Evolutionary conservation across 2,797 vertebrate species (phyloP).

Genomic region (Meriones psammophilus): DNA sequence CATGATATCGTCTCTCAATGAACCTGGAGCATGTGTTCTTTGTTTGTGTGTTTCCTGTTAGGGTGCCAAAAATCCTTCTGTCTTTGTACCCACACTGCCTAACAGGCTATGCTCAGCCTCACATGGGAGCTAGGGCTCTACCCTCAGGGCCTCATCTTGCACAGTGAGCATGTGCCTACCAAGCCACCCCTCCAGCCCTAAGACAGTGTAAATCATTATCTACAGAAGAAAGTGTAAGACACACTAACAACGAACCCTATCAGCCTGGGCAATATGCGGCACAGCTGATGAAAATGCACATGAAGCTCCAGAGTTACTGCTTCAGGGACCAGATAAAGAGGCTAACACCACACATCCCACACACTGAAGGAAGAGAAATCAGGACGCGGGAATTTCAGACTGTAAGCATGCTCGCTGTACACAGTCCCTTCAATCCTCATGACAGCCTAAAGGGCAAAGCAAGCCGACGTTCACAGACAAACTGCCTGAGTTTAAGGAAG

Average conservation of each 20-base stretch:
- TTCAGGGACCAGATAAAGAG: background rate
- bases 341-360: background rate
- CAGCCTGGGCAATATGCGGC: background rate
- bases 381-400: background rate
- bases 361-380: background rate
- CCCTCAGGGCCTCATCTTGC: background rate
- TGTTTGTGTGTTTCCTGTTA: background rate
- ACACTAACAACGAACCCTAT: background rate
- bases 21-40: background rate
- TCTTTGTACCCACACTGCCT: background rate
- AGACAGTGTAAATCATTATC: background rate
- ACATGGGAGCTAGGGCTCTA: background rate
- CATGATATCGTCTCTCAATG: background rate
- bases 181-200: background rate
- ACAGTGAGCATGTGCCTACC: too few species aligned
- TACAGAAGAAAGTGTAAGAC: background rate
- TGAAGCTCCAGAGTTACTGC: background rate
- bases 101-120: too few species aligned
- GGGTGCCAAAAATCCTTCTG: background rate
- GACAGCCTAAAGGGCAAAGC: background rate
- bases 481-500: conserved; percentile 5
- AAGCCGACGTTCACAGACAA: background rate
- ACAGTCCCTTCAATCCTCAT: background rate
- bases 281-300: background rate
- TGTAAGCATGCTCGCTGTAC: background rate